Base-by-base conservation (phyloP, 2,888 invertebrate genomes). In the Synergus itoensis region DNA sequence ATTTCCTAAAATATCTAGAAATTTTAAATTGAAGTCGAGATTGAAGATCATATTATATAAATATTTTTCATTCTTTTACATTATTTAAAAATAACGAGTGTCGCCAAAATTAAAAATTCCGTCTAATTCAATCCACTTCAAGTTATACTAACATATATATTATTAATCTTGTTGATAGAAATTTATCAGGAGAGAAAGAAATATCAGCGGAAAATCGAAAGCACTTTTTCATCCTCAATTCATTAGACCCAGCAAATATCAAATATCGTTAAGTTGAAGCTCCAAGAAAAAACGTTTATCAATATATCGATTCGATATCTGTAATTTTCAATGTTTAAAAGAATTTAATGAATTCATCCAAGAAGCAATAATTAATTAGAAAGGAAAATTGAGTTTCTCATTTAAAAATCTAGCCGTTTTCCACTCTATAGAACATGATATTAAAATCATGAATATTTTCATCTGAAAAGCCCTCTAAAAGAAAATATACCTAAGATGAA, bases 291-390 rank as follows among this genome's bases (percentile, higher is more conserved):
- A 65, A 11, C 14, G 18, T 65, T 18, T 65, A 14, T 14, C 64
- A n/a, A 65, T 65, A 65, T 65, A 65, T 18, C 40, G 64, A 65
- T 65, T 65, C 41, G 40, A 65, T 41, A 41, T 65, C 21, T 7
- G 14, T 40, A 41, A 65, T 11, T 67, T 65, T 1, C 18, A 65
- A 28, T 28, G 28, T 28, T 28, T 28, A 28, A 28, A 28, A 2
- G 28, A 3, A 28, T 28, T 28, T 28, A 28, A 28, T 28, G 28
- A 62, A 41, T 41, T 41, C 9, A 9, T 8, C 7, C 8, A 41
- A 9, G 8, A 9, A 7, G 9, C 41, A 41, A 7, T 41, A 41
- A 14, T 48, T 48, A 1, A 16, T 48, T 48, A 48, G 7, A 48
- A 48, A 5, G 48, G 16, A 7, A 48, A 16, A 48, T 48, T 48